phyloP scores from a whole-genome alignment of 2,888 invertebrate species.

The Autographa pulchrina region DNA sequence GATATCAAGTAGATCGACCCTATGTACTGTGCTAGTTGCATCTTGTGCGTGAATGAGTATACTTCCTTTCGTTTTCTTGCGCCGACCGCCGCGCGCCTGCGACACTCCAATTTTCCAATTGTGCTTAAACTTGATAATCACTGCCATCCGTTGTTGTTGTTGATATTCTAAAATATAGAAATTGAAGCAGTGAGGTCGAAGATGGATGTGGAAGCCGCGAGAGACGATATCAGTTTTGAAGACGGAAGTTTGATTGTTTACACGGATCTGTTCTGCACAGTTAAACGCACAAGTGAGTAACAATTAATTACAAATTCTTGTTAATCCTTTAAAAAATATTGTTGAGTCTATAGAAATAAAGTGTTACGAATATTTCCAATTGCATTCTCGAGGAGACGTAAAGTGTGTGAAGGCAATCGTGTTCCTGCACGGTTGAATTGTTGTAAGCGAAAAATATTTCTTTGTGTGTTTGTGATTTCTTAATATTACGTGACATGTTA shows the following conservation, averaged over 20 bases:
- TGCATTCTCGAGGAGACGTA: slow-evolving; percentile 6
- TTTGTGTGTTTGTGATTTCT: not conserved
- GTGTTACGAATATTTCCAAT: not conserved
- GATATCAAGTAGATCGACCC: slow-evolving; percentile 30
- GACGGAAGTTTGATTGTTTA: slow-evolving; percentile 78
- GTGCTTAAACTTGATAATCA: slow-evolving; percentile 63
- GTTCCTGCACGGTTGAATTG: slow-evolving; percentile 14
- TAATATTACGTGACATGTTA: not conserved
- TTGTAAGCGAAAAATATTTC: slow-evolving; percentile 2
- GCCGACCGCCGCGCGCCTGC: slow-evolving; percentile 40
- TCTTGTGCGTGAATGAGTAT: slow-evolving; percentile 22
- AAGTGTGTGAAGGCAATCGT: slow-evolving; percentile 46
- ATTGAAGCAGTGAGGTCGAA: slow-evolving; percentile 38
- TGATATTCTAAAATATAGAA: slow-evolving; percentile 33
- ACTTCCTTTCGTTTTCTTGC: slow-evolving; percentile 31
- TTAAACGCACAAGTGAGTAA: slow-evolving; percentile 49
- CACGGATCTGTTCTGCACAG: slow-evolving; percentile 51
- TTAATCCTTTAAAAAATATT: not conserved
- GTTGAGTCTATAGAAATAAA: not conserved
- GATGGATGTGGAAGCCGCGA: slow-evolving; percentile 80
- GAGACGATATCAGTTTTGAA: slow-evolving; percentile 77
- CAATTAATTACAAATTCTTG: not conserved
- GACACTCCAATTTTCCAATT: slow-evolving; percentile 74
- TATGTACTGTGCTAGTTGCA: slow-evolving; percentile 27
- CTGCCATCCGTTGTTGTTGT: slow-evolving; percentile 60